These are phyloP conservation scores for Heliconius hewitsoni DNA, from an alignment of 1,140 invertebrate genomes.

Conservation along the genomic window DNA sequence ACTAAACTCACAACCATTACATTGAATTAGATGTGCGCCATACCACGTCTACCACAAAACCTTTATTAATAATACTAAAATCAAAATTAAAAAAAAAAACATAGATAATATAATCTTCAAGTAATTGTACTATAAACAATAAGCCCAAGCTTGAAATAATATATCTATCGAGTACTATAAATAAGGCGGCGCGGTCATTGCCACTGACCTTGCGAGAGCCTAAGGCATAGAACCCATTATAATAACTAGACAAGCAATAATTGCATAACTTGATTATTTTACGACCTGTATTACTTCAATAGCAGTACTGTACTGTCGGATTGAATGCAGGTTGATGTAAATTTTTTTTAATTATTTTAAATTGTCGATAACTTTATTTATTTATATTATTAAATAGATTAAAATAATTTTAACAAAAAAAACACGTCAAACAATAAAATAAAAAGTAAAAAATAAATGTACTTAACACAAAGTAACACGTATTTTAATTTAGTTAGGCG, in stretches of 20 bases:
- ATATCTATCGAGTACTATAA: slow-evolving; percentile 25
- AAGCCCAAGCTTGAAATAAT: slow-evolving; percentile 23
- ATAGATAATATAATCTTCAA: background rate
- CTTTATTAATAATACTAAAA: background rate
- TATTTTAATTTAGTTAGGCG: too few relatives aligned
- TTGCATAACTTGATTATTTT: slow-evolving; percentile 35
- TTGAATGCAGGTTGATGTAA: background rate
- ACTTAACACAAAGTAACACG: too few relatives aligned
- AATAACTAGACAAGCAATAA: slow-evolving; percentile 28
- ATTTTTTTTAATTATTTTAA: background rate
- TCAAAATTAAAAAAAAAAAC: background rate
- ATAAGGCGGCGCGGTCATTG: slow-evolving; percentile 54
- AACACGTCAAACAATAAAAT: too few relatives aligned
- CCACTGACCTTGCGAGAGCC: slow-evolving; percentile 58
- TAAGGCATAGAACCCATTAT: slow-evolving; percentile 40
- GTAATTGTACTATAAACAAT: slow-evolving; percentile 13
- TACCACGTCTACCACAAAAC: background rate
- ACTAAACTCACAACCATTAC: too few relatives aligned
- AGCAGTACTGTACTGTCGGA: background rate
- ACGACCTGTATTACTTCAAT: background rate
- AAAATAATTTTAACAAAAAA: too few relatives aligned
- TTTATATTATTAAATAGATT: too few relatives aligned
- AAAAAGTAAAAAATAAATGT: too few relatives aligned
- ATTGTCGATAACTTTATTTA: background rate
- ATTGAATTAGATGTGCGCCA: too few relatives aligned